Evolutionary conservation across 1,140 invertebrate genomes (phyloP).

Genomic region (Drosophila lacertosa): DNA sequence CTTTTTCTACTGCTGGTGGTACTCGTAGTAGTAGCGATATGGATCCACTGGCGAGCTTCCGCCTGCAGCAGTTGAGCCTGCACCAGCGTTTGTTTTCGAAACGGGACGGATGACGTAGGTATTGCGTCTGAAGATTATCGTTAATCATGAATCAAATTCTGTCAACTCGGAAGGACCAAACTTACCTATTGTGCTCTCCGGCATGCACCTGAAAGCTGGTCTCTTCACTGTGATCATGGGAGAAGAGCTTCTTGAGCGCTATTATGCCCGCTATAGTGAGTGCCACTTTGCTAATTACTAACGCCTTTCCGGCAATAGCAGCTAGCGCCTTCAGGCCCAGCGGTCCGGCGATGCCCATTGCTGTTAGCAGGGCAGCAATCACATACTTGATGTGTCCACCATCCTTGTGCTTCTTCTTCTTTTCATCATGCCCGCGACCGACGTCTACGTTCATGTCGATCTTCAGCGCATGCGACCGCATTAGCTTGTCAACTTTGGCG

Average conservation of each 20-base stretch:
- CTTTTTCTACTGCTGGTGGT: conserved; percentile 66
- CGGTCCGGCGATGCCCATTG: conserved; percentile 87
- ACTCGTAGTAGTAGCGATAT: conserved; percentile 86
- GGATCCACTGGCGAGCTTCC: conserved; percentile 84
- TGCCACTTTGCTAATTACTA: conserved; percentile 88
- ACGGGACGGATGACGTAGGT: conserved; percentile 86
- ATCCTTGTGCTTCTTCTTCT: conserved; percentile 68
- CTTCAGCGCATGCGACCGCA: conserved; percentile 77
- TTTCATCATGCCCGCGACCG: conserved; percentile 31
- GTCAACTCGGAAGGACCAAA: background rate
- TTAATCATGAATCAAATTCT: conserved; percentile 23
- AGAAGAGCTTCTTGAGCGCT: conserved; percentile 88
- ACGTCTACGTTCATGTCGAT: conserved; percentile 47
- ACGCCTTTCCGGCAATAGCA: conserved; percentile 88
- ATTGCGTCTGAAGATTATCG: conserved; percentile 85
- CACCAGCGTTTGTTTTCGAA: conserved; percentile 65
- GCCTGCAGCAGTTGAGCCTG: conserved; percentile 63
- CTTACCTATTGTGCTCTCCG: conserved; percentile 87
- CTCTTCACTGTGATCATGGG: conserved; percentile 86
- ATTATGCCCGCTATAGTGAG: conserved; percentile 88
- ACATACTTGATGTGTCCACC: conserved; percentile 85
- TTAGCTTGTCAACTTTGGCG: conserved; percentile 72
- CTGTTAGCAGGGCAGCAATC: conserved; percentile 87
- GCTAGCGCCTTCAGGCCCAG: conserved; percentile 87
- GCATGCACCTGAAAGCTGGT: conserved; percentile 88